Evolutionary conservation across 2,113 vertebrate species (phyloP), one percentile per base, ranked within the genome.

Genomic region (Callionymus lyra): DNA sequence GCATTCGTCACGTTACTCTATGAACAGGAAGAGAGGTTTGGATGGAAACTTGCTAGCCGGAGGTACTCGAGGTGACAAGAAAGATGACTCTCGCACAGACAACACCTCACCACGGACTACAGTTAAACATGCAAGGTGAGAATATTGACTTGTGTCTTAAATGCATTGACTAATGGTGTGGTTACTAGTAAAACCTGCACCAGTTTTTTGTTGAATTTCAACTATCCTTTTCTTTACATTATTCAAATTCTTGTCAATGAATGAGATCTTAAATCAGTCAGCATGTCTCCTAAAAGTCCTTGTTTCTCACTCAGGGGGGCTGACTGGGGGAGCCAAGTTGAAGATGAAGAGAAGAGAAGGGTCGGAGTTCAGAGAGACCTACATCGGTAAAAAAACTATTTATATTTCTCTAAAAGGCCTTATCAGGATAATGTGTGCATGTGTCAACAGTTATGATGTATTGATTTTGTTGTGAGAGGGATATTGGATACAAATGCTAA

Each of bases 311-410:
- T 88, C 14, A 11, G 41, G 1, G 46, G 1, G n/a, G n/a, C 68
- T 6, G 90, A 94, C 38, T 97, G 94, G 94, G 93, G 83, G 8
- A 88, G 82, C 50, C 89, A 86, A 31, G 91, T 97, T 40, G 94
- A 97, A 63, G 86, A 90, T 6, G 88, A 91, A 13, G 93, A 97
- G 52, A 87, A 91, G 84, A 89, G 85, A 53, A 87, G 82, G 49
- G n/a, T n/a, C n/a, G 86, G 31, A 1, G 84, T 96, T 15, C 87
- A 85, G 38, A 86, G 74, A 52, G 94, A 98, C 70, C 87, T 95
- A 9, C 89, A 93, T 41, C 90, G 92, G 92, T 98, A 71, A 79
- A 6, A 2, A 16, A 6, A 5, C 12, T 21, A 3, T 13, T 16
- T 37, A 1, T 34, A 32, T 10, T 1, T 1, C 1, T 2, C 1